Conservation (phyloP, 1,140 invertebrate species). For the Geopemphigus sp. region DNA sequence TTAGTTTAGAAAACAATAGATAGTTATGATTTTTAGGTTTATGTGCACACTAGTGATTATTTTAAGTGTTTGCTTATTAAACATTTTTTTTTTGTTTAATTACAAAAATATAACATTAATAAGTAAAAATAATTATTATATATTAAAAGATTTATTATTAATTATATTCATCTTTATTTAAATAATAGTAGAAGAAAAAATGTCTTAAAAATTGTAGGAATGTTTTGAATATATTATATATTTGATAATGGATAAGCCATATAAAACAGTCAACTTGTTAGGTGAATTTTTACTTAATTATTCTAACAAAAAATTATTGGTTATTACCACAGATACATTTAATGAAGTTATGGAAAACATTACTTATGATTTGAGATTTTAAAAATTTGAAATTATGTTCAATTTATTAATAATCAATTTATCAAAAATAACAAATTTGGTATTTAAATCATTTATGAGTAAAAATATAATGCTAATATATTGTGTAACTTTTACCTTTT, state of each 20-base stretch:
- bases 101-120: constrained; percentile 32
- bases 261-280: not conserved
- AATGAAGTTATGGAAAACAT: constrained; percentile 3
- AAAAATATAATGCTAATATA: not conserved
- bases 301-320: not conserved
- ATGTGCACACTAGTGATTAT: not conserved
- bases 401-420: not conserved
- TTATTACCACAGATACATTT: not conserved
- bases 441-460: not conserved
- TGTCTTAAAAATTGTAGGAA: constrained; percentile 29
- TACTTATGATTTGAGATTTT: not conserved
- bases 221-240: constrained; percentile 20
- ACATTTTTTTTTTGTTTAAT: constrained; percentile 10
- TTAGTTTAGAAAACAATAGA: constrained; percentile 9
- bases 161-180: constrained; percentile 2
- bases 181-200: constrained; percentile 12
- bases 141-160: constrained; percentile 18
- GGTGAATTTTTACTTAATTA: not conserved
- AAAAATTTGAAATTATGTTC: no score
- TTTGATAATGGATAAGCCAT: not conserved
- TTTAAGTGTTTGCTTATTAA: constrained; percentile 11
- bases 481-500: not conserved
- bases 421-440: not conserved
- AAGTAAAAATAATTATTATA: constrained; percentile 19
- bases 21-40: not conserved